phyloP scores from a whole-genome alignment of 1,140 invertebrate genomes.

The Lanistes nyassanus region DNA sequence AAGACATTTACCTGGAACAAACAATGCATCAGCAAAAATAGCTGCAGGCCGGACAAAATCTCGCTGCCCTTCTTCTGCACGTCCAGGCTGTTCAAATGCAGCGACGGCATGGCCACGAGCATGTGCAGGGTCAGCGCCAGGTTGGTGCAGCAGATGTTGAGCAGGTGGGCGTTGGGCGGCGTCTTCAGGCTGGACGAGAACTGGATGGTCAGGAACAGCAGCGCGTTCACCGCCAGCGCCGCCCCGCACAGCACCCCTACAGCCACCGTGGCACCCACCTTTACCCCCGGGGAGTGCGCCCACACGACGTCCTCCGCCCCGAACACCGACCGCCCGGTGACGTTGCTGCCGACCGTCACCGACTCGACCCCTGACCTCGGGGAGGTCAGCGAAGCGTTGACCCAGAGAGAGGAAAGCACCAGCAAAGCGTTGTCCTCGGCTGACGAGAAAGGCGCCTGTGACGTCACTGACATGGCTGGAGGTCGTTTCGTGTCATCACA shows the following conservation, averaged over 20 bases:
- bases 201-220: conserved; percentile 43
- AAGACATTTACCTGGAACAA: conserved; percentile 28
- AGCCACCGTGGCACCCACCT: conserved; percentile 38
- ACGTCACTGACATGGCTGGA: too few relatives aligned
- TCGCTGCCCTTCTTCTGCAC: conserved; percentile 11
- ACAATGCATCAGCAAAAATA: conserved; percentile 43
- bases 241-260: conserved; percentile 30
- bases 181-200: conserved; percentile 49
- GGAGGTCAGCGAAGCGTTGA: too few relatives aligned
- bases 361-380: too few relatives aligned
- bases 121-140: conserved; percentile 43
- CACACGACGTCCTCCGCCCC: conserved; percentile 4
- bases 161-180: conserved; percentile 52
- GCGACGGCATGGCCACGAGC: conserved; percentile 35
- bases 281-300: conserved; percentile 21
- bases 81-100: conserved; percentile 29
- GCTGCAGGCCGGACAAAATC: conserved; percentile 41
- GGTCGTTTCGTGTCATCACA: too few relatives aligned
- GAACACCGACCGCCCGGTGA: not conserved
- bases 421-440: too few relatives aligned
- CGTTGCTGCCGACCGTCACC: not conserved
- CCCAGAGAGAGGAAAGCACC: too few relatives aligned
- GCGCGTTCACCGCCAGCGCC: conserved; percentile 38
- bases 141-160: conserved; percentile 57
- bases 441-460: too few relatives aligned